Conservation (phyloP, 92 coral and sea anemone species). For the Meandrina meandrites region DNA sequence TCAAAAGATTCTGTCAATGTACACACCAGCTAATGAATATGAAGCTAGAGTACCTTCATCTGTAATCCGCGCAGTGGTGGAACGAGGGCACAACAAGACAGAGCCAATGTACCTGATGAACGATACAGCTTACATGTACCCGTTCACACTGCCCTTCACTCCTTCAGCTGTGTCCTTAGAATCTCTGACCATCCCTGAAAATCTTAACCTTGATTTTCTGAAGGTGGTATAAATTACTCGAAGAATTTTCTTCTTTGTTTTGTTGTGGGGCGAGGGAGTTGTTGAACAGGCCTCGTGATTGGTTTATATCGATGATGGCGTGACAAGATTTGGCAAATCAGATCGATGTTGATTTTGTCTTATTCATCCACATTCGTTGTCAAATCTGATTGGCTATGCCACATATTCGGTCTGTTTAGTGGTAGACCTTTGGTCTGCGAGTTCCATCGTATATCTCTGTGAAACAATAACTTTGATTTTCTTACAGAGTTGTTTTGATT, state of each 20-base stretch:
- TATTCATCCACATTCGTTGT: not conserved
- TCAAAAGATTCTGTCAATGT: conserved; percentile 97
- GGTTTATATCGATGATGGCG: not conserved
- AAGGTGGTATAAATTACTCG: conserved; percentile 58
- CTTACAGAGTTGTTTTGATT: not conserved
- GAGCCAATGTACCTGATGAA: conserved; percentile 95
- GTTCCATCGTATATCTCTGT: not conserved
- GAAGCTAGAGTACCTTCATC: conserved; percentile 98
- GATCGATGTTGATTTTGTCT: not conserved
- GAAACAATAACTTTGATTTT: not conserved
- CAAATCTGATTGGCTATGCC: not conserved
- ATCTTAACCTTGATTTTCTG: conserved; percentile 67
- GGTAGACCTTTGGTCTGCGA: not conserved
- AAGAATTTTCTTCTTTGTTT: not conserved
- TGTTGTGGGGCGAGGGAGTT: not conserved
- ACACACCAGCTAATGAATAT: conserved; percentile 97
- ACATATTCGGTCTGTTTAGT: not conserved
- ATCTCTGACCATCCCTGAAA: conserved; percentile 82
- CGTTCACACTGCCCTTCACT: conserved; percentile 89
- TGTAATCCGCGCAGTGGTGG: conserved; percentile 94
- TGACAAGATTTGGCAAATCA: not conserved
- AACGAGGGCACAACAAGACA: conserved; percentile 89
- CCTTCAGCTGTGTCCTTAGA: conserved; percentile 96
- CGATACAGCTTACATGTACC: conserved; percentile 87
- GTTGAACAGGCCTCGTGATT: not conserved